A percentile compares a stretch with the other conserved stretches of the same genome.
Conservation (phyloP, 2,888 invertebrate species). For the Plagodis pulveraria region DNA sequence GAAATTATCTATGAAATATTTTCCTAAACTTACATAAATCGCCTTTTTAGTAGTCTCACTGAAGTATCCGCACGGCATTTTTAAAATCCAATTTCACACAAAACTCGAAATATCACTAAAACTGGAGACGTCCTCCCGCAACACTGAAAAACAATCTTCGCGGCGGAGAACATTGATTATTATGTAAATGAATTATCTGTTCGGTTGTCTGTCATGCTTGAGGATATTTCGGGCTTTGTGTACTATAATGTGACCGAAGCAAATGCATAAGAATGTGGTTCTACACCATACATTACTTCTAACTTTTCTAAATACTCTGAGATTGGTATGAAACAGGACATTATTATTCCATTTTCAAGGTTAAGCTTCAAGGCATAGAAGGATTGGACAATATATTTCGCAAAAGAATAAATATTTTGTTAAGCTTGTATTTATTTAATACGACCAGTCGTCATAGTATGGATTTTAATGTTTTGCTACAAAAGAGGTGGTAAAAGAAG, state of each 20-base stretch:
- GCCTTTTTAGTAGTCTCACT: slow-evolving; percentile 65
- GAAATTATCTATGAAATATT: neutral
- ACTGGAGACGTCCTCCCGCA: slow-evolving; percentile 23
- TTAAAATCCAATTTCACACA: slow-evolving; percentile 34
- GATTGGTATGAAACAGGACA: neutral
- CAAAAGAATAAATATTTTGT: too few species aligned
- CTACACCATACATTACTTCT: slow-evolving; percentile 13
- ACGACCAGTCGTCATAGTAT: too few species aligned
- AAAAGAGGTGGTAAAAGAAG: too few species aligned
- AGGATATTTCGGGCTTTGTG: slow-evolving; percentile 58
- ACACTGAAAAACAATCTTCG: slow-evolving; percentile 52
- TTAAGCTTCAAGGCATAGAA: slow-evolving; percentile 8
- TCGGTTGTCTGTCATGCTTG: slow-evolving; percentile 64
- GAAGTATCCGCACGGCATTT: slow-evolving; percentile 79
- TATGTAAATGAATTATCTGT: slow-evolving; percentile 76
- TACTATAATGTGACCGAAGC: slow-evolving; percentile 44
- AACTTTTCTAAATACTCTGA: neutral
- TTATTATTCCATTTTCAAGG: slow-evolving; percentile 15
- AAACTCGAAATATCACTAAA: slow-evolving; percentile 25
- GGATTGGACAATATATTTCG: neutral
- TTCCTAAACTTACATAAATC: slow-evolving; percentile 64
- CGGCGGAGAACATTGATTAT: slow-evolving; percentile 54
- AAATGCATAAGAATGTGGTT: slow-evolving; percentile 41
- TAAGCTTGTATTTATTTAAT: too few species aligned
- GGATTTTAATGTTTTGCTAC: too few species aligned